Percentiles rank a stretch among this genome's conserved stretches.
These are phyloP conservation scores for Lithobius niger DNA, from an alignment of 1,140 invertebrate species.

Conservation along the genomic window DNA sequence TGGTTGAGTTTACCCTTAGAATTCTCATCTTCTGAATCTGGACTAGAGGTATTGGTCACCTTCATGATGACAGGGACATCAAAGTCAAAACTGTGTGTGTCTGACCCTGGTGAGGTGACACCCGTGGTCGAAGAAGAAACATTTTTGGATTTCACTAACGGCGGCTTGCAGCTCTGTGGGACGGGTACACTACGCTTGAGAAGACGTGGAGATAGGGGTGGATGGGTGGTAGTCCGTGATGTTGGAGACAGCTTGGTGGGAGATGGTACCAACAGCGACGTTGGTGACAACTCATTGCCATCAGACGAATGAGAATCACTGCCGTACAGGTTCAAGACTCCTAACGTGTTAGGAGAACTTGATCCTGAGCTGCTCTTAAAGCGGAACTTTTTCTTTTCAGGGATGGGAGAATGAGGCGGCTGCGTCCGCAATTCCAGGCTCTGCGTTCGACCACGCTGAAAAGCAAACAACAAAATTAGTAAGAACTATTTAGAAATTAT, in stretches of 20 bases:
- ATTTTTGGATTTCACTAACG: conserved; percentile 52
- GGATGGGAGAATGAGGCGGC: conserved; percentile 19
- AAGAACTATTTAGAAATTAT: not conserved
- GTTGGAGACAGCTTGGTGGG: conserved; percentile 28
- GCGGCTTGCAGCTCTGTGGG: conserved; percentile 55
- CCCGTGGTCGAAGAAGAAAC: conserved; percentile 19
- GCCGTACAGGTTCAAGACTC: conserved; percentile 47
- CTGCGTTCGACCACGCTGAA: conserved; percentile 13
- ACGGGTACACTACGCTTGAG: conserved; percentile 50
- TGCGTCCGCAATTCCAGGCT: conserved; percentile 17
- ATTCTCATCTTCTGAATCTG: conserved; percentile 23
- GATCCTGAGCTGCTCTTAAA: conserved; percentile 15
- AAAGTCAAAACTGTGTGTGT: conserved; percentile 27
- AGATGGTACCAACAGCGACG: conserved; percentile 35
- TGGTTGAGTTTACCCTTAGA: conserved; percentile 22
- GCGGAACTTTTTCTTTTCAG: conserved; percentile 22
- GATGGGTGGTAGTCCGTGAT: conserved; percentile 52
- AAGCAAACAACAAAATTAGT: conserved; percentile 3
- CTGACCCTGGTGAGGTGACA: conserved; percentile 3
- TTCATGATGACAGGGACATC: conserved; percentile 33
- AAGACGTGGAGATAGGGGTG: conserved; percentile 56
- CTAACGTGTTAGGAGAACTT: conserved; percentile 51
- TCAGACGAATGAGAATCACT: conserved; percentile 47
- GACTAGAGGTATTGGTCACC: not conserved
- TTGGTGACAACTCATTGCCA: conserved; percentile 47